A percentile compares a stretch with the other conserved stretches of the same genome.
phyloP scores from a whole-genome alignment of 2,888 invertebrate genomes.

The Sicus ferrugineus region DNA sequence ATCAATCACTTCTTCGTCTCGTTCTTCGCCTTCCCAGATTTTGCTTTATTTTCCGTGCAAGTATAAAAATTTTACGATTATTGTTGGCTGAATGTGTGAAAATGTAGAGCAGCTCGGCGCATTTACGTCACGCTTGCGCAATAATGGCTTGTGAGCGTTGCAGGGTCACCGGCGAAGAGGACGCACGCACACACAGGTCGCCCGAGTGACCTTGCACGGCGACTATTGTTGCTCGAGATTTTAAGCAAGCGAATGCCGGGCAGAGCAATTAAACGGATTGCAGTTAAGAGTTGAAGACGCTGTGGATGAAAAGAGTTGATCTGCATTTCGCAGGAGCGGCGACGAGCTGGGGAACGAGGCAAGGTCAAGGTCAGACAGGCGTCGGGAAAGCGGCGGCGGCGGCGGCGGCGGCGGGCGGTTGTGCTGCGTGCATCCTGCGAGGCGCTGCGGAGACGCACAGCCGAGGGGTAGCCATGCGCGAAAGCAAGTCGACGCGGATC shows the following conservation, averaged over 20 bases:
- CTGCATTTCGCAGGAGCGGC: neutral
- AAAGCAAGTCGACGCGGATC: constrained; percentile 13
- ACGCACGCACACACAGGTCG: constrained; percentile 9
- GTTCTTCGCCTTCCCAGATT: neutral
- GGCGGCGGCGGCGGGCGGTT: no score
- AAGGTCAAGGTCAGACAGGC: constrained; percentile 20
- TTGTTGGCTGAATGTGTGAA: constrained; percentile 35
- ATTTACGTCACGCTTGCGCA: constrained; percentile 26
- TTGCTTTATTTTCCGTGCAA: constrained; percentile 4
- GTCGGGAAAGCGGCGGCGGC: no score
- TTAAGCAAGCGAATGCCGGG: constrained; percentile 14
- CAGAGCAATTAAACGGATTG: neutral
- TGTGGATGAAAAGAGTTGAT: constrained; percentile 24
- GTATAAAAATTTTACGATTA: constrained; percentile 43
- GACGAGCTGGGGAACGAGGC: neutral
- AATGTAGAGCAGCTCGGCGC: constrained; percentile 14
- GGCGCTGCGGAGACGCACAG: no score
- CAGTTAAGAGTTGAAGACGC: neutral
- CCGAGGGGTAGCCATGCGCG: neutral
- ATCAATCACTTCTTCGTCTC: neutral
- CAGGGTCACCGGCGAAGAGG: neutral
- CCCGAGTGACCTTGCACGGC: constrained; percentile 20
- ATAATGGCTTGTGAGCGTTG: neutral
- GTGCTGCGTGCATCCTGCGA: neutral
- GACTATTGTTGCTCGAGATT: neutral